Base-by-base conservation (phyloP, 2,113 vertebrate genomes). In the Odobenus rosmarus region DNA sequence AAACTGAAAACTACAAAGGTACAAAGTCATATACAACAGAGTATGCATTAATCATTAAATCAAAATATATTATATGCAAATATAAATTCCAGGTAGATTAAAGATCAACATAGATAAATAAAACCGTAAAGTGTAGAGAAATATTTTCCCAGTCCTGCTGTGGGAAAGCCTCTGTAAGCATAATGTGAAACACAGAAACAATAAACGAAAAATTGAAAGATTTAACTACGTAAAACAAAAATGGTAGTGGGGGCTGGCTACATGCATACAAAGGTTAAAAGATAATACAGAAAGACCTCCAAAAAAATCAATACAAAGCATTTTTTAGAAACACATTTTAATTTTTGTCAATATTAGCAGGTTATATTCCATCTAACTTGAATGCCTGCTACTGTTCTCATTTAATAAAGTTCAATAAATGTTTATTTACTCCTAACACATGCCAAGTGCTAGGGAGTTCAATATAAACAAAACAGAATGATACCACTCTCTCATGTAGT, bases 31-130 rank as follows among this genome's bases (percentile, higher is more conserved):
- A 59, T 36, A 19, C 14, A 92, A 76, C 13, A n/a, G 36, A 88
- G 62, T 74, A 2, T 14, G 39, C 33, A 16, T 3, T 95, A 84
- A 77, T 84, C 33, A 94, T 46, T 62, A 96, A 90, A 62, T 62
- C 26, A 62, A 83, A 18, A 89, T 49, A 64, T 2, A 89, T 36
- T 80, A 7, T 53, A 76, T 28, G 3, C 18, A 90, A 57, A 72
- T 46, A 72, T 57, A 79, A 83, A 96, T 93, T 90, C 9, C n/a
- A 90, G 7, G n/a, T 90, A 10, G 18, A 64, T 77, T 89, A 86
- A 93, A 92, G 46, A 92, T 76, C 21, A 84, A 28, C n/a, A 59
- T 83, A 67, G 23, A 39, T 31, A 61, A 61, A 55, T 82, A 87
- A 71, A 96, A 81, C 8, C 19, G 24, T 59, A 71, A 67, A 89